Evolutionary conservation across 2,888 invertebrate genomes (phyloP), one percentile per base, ranked within the genome.

Genomic region (Ceramica pisi): DNA sequence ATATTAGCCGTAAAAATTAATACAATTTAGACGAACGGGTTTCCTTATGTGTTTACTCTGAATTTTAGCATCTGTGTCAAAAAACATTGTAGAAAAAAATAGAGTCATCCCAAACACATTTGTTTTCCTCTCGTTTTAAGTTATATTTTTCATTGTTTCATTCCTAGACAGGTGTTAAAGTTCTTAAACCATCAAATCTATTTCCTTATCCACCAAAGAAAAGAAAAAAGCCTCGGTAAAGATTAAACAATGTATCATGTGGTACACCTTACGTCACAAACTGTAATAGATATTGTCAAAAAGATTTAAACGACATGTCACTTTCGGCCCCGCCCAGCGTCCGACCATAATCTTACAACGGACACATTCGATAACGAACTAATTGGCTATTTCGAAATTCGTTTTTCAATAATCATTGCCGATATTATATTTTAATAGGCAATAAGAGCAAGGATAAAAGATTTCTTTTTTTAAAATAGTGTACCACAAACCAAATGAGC

Each of bases 341-440:
- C 83, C 82, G 78, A 74, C 83, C 81, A 85, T 89, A 89, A 90
- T 91, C 87, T 41, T 86, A 89, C 84, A 89, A 88, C 87, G 78
- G 82, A 79, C 83, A 85, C 77, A 87, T 85, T 87, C 87, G 85
- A 88, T 86, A 87, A 81, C 80, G 80, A 75, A 85, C 92, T 93
- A 93, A 94, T 93, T 92, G 93, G 92, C 90, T 92, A 92, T 94
- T 92, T 91, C 88, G 84, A 92, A 86, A 92, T 91, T 90, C 89
- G 90, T 91, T 91, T 93, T 92, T 94, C 93, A 94, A 94, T 94
- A 92, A 93, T 90, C 91, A 92, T 92, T 92, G 91, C 90, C 90
- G 92, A 92, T 93, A 92, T 92, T 89, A 90, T 93, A 90, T 92
- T 93, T 94, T 93, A 93, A 93, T 93, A 92, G 92, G 93, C 92